Evolutionary conservation across 2,113 vertebrate genomes (phyloP).

Genomic region (Odontophorus gujanensis): DNA sequence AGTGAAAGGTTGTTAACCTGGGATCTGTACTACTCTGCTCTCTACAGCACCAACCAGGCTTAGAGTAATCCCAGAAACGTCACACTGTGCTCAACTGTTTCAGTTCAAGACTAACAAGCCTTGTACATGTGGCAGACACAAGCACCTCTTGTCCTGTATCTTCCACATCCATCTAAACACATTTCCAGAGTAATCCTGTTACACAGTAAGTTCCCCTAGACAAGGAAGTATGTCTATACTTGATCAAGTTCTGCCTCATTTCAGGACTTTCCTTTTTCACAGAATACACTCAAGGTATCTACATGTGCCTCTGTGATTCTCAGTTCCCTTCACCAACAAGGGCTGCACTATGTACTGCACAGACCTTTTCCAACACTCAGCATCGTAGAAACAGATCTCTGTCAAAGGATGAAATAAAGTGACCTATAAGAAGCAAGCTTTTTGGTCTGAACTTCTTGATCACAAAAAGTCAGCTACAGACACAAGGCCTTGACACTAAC

Average conservation of each 20-base stretch:
- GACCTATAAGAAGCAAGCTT: not conserved
- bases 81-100: not conserved
- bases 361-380: not conserved
- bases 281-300: not conserved
- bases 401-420: not conserved
- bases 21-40: not conserved
- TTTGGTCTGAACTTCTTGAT: not conserved
- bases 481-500: not conserved
- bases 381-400: not conserved
- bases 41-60: not conserved
- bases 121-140: not conserved
- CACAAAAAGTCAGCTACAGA: not conserved
- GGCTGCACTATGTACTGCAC: accelerated
- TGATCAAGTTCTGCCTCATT: not conserved
- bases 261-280: not conserved
- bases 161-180: not conserved
- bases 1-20: not conserved
- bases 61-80: not conserved
- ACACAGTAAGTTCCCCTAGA: not conserved
- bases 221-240: not conserved
- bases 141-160: not conserved
- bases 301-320: not conserved
- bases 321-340: not conserved
- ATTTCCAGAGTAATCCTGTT: not conserved
- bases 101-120: not conserved